Base-by-base conservation (phyloP, 2,113 vertebrate species). In the Ceratotherium simum region DNA sequence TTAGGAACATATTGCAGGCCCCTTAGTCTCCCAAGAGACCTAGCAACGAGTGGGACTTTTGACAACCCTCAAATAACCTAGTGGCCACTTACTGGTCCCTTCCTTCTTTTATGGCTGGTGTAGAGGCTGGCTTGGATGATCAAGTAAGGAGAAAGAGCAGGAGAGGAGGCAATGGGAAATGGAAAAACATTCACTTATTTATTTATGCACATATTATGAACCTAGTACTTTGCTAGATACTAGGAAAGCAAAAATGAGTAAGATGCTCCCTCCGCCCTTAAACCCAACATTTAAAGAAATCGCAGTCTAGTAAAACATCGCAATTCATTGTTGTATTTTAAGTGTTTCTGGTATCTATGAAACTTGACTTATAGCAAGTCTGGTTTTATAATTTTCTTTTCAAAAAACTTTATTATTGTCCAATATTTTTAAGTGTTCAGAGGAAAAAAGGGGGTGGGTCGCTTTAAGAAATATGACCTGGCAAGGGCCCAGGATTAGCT, bases 281-380 rank as follows among this genome's bases (percentile, higher is more conserved):
- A 81, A 58, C 13, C 18, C 69, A 60, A 46, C 46, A 70, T 65
- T 76, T 62, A 80, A 64, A 54, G 72, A 72, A 42, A 62, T 39
- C 6, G n/a, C 90, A 76, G 4, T 67, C 25, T 70, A 72, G 4
- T 25, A 12, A 75, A 92, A 69, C 31, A 31, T 11, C 46, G 3
- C 29, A 80, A 82, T 51, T 76, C 8, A 18, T 58, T 60, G 9
- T 42, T 39, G 29, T 23, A 56, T 33, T 64, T 51, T 23, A 36
- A 80, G 8, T 80, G 90, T 95, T 93, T 72, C 48, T 96, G 18
- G 51, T 88, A 84, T 17, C 36, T 97, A 10, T 88, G 62, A 93
- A 88, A 39, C 5, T 39, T 72, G 75, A 82, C 62, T 79, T 82
- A 46, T 4, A 86, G 20, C 1, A 36, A 83, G 13, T 91, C 78